These are phyloP conservation scores for Gerris lacustris DNA, from an alignment of 2,888 invertebrate genomes.

Conservation along the genomic window DNA sequence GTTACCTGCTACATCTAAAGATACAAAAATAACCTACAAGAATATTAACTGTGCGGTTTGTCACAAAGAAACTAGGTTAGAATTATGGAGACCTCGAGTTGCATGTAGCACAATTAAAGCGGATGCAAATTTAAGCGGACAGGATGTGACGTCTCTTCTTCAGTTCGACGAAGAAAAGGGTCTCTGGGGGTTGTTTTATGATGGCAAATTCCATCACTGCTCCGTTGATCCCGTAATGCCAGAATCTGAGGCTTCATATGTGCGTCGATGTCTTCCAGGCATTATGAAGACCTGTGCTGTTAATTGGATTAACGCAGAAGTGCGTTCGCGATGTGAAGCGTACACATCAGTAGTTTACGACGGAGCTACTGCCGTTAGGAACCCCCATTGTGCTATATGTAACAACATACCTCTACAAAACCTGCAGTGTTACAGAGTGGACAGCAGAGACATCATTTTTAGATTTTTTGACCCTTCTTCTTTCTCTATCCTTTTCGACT, in stretches of 20 bases:
- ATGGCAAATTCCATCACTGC: constrained; percentile 36
- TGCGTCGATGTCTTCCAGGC: constrained; percentile 37
- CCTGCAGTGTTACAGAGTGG: constrained; percentile 27
- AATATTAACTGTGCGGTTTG: constrained; percentile 39
- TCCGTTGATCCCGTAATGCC: constrained; percentile 37
- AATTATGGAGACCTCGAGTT: constrained; percentile 37
- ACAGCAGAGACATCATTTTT: constrained; percentile 30
- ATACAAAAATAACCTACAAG: constrained; percentile 33
- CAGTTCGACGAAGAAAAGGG: constrained; percentile 30
- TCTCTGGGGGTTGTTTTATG: constrained; percentile 34
- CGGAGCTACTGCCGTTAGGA: constrained; percentile 36
- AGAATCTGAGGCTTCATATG: constrained; percentile 33
- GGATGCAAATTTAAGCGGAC: background rate
- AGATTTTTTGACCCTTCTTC: constrained; percentile 36
- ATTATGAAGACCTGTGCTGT: constrained; percentile 35
- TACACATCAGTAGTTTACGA: constrained; percentile 39
- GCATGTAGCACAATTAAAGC: constrained; percentile 33
- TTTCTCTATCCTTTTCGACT: constrained; percentile 39
- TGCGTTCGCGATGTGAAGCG: constrained; percentile 35
- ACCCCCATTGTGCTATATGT: constrained; percentile 41
- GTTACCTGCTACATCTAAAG: constrained; percentile 32
- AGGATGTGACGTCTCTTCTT: background rate
- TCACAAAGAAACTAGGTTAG: constrained; percentile 35
- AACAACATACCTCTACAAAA: constrained; percentile 36
- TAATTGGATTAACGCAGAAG: constrained; percentile 36